phyloP scores from a whole-genome alignment of 2,113 vertebrate genomes.

The Etheostoma cragini region DNA sequence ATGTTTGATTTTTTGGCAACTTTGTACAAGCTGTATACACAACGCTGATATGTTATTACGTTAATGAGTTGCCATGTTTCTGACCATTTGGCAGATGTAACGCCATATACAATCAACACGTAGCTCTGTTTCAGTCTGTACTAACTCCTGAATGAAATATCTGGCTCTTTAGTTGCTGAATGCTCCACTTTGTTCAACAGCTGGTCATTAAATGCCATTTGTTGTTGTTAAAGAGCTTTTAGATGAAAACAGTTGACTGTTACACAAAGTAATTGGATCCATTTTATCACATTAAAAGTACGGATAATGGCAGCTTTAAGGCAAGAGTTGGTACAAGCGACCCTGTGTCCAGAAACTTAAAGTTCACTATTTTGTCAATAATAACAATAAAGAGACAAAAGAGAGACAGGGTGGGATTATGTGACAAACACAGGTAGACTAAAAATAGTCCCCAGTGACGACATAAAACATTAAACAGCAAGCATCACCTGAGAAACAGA shows the following conservation, averaged over 20 bases:
- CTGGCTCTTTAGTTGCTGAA: not conserved
- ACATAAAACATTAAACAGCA: constrained; percentile 5
- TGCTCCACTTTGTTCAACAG: not conserved
- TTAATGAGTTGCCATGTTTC: not conserved
- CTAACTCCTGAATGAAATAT: not conserved
- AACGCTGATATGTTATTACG: not conserved
- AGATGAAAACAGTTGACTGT: too few relatives aligned
- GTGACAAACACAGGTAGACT: not conserved
- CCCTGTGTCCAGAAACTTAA: not conserved
- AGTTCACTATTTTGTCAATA: not conserved
- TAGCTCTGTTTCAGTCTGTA: not conserved
- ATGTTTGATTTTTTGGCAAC: not conserved
- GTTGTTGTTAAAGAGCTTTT: not conserved
- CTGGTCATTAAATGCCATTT: not conserved
- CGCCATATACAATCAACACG: not conserved
- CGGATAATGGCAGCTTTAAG: not conserved
- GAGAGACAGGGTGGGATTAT: not conserved
- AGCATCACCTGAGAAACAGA: constrained; percentile 36
- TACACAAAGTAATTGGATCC: not conserved
- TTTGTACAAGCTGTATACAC: not conserved
- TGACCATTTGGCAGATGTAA: not conserved
- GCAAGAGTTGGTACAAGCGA: not conserved
- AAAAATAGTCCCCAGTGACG: constrained; percentile 1
- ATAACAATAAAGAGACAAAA: not conserved
- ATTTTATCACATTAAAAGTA: not conserved